These are phyloP conservation scores for Ophiodon elongatus DNA, from an alignment of 2,113 vertebrate species.

Conservation along the genomic window DNA sequence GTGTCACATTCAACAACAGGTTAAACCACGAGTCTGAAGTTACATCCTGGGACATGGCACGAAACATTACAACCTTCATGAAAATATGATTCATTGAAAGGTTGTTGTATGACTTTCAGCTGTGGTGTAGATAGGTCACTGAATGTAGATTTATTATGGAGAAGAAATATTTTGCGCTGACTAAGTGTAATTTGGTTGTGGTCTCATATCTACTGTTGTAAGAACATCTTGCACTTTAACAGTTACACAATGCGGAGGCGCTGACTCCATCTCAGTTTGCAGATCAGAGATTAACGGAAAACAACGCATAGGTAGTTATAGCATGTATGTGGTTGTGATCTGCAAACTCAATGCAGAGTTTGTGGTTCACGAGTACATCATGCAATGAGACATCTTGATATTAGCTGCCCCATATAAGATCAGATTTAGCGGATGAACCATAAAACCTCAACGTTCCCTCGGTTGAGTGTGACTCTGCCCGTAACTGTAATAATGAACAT, in stretches of 20 bases:
- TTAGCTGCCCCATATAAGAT: not conserved
- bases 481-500: not conserved
- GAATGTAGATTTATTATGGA: too few relatives aligned
- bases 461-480: not conserved
- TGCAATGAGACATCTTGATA: conserved; percentile 7
- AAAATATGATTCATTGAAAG: not conserved
- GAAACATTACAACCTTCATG: not conserved
- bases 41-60: too few relatives aligned
- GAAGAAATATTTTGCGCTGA: conserved; percentile 24
- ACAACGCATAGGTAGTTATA: too few relatives aligned
- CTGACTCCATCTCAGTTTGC: not conserved
- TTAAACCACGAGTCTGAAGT: too few relatives aligned
- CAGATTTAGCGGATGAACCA: not conserved
- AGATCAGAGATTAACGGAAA: conserved; percentile 10
- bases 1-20: too few relatives aligned
- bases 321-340: conserved; percentile 4
- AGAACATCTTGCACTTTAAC: not conserved
- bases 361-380: conserved; percentile 39
- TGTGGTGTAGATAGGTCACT: not conserved
- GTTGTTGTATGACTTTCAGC: not conserved
- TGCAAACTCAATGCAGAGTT: conserved; percentile 8
- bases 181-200: conserved; percentile 11
- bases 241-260: not conserved
- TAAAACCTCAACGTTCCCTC: not conserved
- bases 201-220: conserved; percentile 13